These are phyloP conservation scores for Watsonalla cultraria DNA, from an alignment of 2,888 invertebrate species.

Conservation along the genomic window DNA sequence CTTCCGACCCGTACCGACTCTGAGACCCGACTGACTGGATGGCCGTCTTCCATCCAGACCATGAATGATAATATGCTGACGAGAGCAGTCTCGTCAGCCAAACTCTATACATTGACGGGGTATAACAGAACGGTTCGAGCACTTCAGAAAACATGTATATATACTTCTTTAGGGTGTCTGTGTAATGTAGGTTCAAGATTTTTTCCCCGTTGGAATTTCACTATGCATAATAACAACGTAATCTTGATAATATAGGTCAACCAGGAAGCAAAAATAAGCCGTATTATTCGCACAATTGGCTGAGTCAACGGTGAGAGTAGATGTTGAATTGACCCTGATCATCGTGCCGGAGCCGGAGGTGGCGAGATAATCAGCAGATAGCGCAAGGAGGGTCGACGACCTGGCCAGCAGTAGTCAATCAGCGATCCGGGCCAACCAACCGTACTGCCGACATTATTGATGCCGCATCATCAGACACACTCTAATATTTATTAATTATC, in stretches of 20 bases:
- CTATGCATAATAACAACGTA: background rate
- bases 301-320: conserved; percentile 12
- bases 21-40: no score
- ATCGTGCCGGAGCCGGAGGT: conserved; percentile 13
- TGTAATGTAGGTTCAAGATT: no score
- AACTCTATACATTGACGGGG: no score
- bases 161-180: no score
- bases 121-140: no score
- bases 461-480: background rate
- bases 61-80: no score
- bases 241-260: background rate
- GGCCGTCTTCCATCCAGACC: no score
- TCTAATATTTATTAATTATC: background rate
- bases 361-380: conserved; percentile 20
- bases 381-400: conserved; percentile 25
- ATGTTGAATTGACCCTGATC: conserved; percentile 30
- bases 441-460: conserved; percentile 11
- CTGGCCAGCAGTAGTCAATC: conserved; percentile 2
- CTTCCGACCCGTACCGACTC: no score
- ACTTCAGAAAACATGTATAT: no score
- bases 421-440: conserved; percentile 22
- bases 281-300: conserved; percentile 3
- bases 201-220: no score
- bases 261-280: background rate
- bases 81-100: no score